Evolutionary conservation across 2,113 vertebrate species (phyloP).

Genomic region (Nipponia nippon): DNA sequence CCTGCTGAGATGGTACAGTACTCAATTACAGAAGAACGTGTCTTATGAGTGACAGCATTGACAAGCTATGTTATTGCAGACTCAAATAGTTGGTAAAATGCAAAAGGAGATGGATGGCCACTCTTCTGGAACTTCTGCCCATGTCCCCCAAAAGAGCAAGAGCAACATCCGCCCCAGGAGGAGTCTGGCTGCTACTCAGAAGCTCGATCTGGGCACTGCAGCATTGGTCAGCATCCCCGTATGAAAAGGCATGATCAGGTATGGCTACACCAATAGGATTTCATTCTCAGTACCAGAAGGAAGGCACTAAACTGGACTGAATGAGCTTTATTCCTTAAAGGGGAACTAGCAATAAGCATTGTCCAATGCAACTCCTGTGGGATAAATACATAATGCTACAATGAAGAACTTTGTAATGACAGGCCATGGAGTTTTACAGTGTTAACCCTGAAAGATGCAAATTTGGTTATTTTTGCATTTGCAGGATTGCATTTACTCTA

Average conservation of each 20-base stretch:
- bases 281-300: neutral
- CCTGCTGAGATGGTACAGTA: neutral
- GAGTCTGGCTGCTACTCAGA: neutral
- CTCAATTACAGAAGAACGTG: neutral
- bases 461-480: neutral
- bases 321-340: neutral
- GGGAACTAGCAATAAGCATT: neutral
- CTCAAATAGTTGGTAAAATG: neutral
- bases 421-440: neutral
- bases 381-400: neutral
- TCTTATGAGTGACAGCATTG: neutral
- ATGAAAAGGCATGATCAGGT: neutral
- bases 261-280: accelerated
- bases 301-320: neutral
- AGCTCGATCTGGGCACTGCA: neutral
- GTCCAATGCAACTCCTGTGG: neutral
- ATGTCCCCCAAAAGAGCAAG: neutral
- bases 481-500: neutral
- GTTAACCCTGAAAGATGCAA: neutral
- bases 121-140: neutral
- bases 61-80: neutral
- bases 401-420: neutral
- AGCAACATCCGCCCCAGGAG: accelerated
- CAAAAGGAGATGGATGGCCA: neutral
- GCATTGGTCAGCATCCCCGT: neutral